Conservation (phyloP, 2,888 invertebrate species). For the Sussaba pulchella region DNA sequence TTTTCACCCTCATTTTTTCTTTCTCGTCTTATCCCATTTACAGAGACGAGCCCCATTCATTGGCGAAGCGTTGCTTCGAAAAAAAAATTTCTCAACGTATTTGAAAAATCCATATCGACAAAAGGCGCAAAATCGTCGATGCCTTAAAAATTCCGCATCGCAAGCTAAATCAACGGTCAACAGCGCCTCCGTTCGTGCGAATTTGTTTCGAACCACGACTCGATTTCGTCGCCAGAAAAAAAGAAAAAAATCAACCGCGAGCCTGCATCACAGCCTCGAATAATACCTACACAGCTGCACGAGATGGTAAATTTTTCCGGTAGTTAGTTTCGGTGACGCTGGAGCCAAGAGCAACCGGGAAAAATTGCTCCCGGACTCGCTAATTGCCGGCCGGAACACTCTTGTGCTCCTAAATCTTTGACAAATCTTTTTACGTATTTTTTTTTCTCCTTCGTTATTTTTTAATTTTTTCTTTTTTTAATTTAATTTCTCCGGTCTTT, state of each 20-base stretch:
- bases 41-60: not conserved
- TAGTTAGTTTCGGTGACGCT: slow-evolving; percentile 41
- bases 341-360: slow-evolving; percentile 9
- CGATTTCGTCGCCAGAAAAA: too few relatives aligned
- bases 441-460: slow-evolving; percentile 12
- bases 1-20: too few relatives aligned
- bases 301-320: slow-evolving; percentile 30
- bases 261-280: slow-evolving; percentile 21
- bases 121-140: not conserved
- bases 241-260: slow-evolving; percentile 4
- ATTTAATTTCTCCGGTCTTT: slow-evolving; percentile 26
- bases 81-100: slow-evolving; percentile 47
- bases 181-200: too few relatives aligned
- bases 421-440: slow-evolving; percentile 34
- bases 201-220: too few relatives aligned
- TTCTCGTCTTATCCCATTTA: too few relatives aligned
- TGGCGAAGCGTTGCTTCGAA: not conserved
- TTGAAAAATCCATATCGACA: not conserved
- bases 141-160: too few relatives aligned
- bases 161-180: too few relatives aligned
- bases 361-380: slow-evolving; percentile 53
- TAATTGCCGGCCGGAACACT: slow-evolving; percentile 62
- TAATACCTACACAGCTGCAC: slow-evolving; percentile 17
- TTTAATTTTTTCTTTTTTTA: too few relatives aligned
- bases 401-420: slow-evolving; percentile 57